A percentile compares a stretch with the other conserved stretches of the same genome.
Conservation (phyloP, 2,113 vertebrate species). For the Illadopsis cleaveri region DNA sequence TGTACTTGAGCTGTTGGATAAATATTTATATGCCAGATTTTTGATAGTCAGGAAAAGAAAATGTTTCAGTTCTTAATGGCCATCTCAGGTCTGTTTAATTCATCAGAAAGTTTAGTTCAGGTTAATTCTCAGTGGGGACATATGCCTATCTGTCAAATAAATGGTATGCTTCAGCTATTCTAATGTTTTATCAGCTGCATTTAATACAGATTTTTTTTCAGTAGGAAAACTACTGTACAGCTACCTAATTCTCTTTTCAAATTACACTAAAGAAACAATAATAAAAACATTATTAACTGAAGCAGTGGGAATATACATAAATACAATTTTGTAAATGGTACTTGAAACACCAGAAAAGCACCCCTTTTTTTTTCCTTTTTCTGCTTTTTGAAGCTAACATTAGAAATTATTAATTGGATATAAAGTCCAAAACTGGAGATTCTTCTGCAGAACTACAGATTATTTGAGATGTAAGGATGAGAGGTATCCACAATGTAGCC, state of each 20-base stretch:
- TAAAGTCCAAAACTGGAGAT: background rate
- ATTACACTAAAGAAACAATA: slow-evolving; percentile 31
- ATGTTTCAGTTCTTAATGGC: slow-evolving; percentile 10
- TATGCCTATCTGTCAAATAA: slow-evolving; percentile 75
- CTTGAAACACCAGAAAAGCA: background rate
- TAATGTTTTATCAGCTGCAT: slow-evolving; percentile 74
- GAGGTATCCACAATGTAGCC: background rate
- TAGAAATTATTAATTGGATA: background rate
- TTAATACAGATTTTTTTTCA: slow-evolving; percentile 57
- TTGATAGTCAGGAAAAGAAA: background rate
- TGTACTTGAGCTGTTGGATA: slow-evolving; percentile 26
- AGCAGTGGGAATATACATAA: background rate
- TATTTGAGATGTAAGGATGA: background rate
- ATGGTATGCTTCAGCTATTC: slow-evolving; percentile 67
- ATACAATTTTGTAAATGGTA: background rate
- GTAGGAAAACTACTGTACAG: slow-evolving; percentile 73
- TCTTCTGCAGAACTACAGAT: background rate
- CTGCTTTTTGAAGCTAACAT: background rate
- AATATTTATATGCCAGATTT: slow-evolving; percentile 54
- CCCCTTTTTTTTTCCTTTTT: background rate
- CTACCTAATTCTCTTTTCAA: slow-evolving; percentile 61
- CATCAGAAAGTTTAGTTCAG: slow-evolving; percentile 78
- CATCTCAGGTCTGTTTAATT: slow-evolving; percentile 68
- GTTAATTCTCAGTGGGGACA: slow-evolving; percentile 59
- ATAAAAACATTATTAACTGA: slow-evolving; percentile 44